phyloP scores from a whole-genome alignment of 1,140 invertebrate species.

The Bombus waltoni region DNA sequence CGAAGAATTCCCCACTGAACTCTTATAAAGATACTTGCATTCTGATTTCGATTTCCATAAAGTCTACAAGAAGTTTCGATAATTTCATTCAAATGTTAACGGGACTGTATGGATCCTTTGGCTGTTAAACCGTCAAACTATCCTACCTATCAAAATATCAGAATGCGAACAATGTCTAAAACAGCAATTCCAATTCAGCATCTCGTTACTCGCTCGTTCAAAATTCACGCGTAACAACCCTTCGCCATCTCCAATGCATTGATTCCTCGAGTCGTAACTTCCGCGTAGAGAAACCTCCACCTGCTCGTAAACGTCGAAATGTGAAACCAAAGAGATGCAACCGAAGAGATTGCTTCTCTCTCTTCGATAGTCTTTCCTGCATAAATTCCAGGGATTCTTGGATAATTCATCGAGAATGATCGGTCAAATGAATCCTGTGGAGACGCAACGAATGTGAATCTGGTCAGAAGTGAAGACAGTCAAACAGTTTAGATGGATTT shows the following conservation, averaged over 20 bases:
- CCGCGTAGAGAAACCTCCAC: neutral
- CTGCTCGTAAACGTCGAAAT: neutral
- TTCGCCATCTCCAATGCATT: neutral
- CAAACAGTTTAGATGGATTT: too few species aligned
- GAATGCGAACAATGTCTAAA: neutral
- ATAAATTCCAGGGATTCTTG: neutral
- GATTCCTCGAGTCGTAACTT: slow-evolving; percentile 1
- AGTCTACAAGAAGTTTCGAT: neutral
- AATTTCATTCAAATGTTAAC: neutral
- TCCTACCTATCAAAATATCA: neutral
- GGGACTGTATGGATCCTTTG: rapidly evolving
- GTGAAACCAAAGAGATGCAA: neutral
- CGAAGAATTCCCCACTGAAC: neutral
- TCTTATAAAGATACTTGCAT: too few species aligned
- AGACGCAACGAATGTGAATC: neutral
- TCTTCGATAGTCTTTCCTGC: too few species aligned
- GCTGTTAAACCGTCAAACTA: neutral
- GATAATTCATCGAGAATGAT: slow-evolving; percentile 14
- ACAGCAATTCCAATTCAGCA: neutral
- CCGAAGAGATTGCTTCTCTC: neutral
- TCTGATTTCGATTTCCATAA: too few species aligned
- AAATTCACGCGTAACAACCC: neutral
- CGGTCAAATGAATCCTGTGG: slow-evolving; percentile 29
- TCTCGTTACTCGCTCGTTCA: neutral
- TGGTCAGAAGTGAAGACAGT: too few species aligned